Conservation (phyloP, 2,888 invertebrate species). For the Oscheius onirici region DNA sequence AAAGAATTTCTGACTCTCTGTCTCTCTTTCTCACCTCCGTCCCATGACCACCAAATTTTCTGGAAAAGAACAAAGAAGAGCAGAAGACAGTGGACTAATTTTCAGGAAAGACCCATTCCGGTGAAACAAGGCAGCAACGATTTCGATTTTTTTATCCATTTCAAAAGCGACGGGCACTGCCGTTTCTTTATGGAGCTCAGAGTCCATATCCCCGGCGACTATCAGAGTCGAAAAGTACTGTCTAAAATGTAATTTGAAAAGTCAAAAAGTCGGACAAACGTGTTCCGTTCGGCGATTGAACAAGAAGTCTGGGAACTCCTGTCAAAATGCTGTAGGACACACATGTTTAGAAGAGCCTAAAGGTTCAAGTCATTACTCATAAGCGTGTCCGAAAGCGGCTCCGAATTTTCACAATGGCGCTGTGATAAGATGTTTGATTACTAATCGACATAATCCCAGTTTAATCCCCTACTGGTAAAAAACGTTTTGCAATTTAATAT, state of each 20-base stretch:
- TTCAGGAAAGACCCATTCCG: slow-evolving; percentile 14
- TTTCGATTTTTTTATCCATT: background rate
- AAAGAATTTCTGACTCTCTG: background rate
- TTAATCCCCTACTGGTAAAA: too few species aligned
- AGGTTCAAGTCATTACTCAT: too few species aligned
- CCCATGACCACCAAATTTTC: slow-evolving; percentile 12
- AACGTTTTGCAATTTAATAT: too few species aligned
- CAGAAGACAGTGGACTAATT: background rate
- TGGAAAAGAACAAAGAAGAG: slow-evolving; percentile 1
- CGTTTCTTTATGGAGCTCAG: slow-evolving; percentile 8
- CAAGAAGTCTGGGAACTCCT: slow-evolving; percentile 49
- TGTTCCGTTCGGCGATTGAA: slow-evolving; percentile 29
- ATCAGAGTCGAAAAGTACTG: background rate
- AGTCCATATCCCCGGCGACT: slow-evolving; percentile 15
- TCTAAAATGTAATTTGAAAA: too few species aligned
- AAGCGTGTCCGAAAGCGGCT: too few species aligned
- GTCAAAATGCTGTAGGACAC: slow-evolving; percentile 76
- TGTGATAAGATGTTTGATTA: too few species aligned
- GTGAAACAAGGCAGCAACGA: background rate
- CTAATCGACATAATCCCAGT: too few species aligned
- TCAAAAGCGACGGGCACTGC: background rate
- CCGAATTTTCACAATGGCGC: too few species aligned
- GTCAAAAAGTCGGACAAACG: slow-evolving; percentile 1
- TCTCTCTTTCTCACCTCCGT: background rate
- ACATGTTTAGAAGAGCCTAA: slow-evolving; percentile 78